Percentiles rank a stretch among this genome's conserved stretches.
phyloP scores from a whole-genome alignment of 2,888 invertebrate species.

The Lochmaea crataegi region DNA sequence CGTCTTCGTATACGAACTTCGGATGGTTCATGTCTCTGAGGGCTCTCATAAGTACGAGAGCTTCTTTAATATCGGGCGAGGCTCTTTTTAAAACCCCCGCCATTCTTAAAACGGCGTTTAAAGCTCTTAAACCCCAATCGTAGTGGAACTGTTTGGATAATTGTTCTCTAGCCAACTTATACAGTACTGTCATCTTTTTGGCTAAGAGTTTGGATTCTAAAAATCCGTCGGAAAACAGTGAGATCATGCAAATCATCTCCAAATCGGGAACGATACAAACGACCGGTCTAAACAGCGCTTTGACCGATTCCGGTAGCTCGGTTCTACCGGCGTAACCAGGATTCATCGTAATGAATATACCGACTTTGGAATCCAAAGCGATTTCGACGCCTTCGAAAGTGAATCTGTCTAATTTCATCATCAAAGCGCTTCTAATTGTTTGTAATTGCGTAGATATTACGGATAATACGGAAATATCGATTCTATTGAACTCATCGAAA shows the following conservation, averaged over 20 bases:
- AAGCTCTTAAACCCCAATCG: conserved; percentile 91
- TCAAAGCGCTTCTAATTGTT: conserved; percentile 86
- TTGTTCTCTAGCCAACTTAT: conserved; percentile 87
- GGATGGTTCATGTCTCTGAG: conserved; percentile 93
- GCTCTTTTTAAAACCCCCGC: conserved; percentile 88
- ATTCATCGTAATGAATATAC: conserved; percentile 96
- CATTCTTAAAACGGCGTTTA: conserved; percentile 93
- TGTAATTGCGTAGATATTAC: conserved; percentile 94
- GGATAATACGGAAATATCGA: conserved; percentile 91
- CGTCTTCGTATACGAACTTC: conserved; percentile 93
- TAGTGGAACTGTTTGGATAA: conserved; percentile 91
- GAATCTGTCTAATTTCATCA: conserved; percentile 80
- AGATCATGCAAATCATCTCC: conserved; percentile 92
- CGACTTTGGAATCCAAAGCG: conserved; percentile 83
- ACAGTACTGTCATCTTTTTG: conserved; percentile 94
- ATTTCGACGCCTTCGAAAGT: conserved; percentile 77
- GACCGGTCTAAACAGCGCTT: conserved; percentile 90
- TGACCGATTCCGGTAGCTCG: conserved; percentile 92
- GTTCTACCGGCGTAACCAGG: conserved; percentile 93
- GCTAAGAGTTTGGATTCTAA: conserved; percentile 89
- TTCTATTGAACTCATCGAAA: conserved; percentile 94
- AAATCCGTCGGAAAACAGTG: conserved; percentile 93
- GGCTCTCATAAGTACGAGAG: conserved; percentile 90
- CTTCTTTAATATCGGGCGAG: conserved; percentile 83
- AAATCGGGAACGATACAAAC: conserved; percentile 93